Conservation (phyloP, 2,113 vertebrate species). For the Tretioscincus oriximinensis region DNA sequence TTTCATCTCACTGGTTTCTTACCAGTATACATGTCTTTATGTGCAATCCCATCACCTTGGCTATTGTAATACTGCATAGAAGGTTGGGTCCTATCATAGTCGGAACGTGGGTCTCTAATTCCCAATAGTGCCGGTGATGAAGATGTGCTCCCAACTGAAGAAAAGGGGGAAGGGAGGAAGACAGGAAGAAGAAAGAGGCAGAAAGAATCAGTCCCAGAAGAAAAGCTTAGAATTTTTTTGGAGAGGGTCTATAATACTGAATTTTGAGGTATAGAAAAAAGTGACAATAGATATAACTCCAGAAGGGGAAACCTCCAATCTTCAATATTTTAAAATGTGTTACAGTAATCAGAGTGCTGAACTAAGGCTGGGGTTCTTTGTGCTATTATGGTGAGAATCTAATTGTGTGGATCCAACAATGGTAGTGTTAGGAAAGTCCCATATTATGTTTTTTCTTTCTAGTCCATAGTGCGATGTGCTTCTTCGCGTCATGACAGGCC, state of each 20-base stretch:
- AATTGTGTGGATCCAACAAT: no score
- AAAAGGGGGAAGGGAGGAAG: conserved; percentile 19
- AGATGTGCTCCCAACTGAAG: conserved; percentile 89
- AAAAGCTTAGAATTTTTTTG: neutral
- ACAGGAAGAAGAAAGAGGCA: conserved; percentile 5
- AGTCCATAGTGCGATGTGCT: no score
- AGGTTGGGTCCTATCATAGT: conserved; percentile 88
- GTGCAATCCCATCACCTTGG: conserved; percentile 86
- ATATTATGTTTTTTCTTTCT: no score
- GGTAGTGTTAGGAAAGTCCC: no score
- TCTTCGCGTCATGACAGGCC: no score
- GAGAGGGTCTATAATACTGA: neutral
- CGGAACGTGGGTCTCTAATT: conserved; percentile 88
- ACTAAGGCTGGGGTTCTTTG: neutral
- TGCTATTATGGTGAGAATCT: no score
- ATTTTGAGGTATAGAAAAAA: neutral
- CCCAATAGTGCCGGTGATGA: conserved; percentile 93
- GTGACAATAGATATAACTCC: neutral
- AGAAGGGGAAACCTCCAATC: neutral
- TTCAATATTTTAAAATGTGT: neutral
- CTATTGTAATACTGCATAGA: conserved; percentile 97
- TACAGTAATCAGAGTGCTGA: neutral
- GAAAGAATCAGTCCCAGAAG: neutral
- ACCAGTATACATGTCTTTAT: conserved; percentile 93
- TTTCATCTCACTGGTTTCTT: conserved; percentile 51